phyloP scores from a whole-genome alignment of 2,113 vertebrate genomes.

The Hucho hucho region DNA sequence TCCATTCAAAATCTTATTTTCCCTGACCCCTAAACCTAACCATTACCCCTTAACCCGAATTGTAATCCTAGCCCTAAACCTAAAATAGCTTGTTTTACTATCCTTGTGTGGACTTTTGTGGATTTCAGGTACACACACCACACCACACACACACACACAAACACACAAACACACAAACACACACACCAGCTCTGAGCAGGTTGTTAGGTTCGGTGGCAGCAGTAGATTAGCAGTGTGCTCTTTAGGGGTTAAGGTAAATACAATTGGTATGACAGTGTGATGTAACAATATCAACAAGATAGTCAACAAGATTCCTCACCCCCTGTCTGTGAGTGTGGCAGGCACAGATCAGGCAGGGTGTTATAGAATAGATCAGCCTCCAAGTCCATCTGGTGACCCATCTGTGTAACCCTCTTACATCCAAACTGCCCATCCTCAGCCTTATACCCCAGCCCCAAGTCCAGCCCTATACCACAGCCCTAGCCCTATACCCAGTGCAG shows the following conservation, averaged over 20 bases:
- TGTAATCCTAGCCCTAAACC: no score
- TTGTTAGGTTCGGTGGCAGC: conserved; percentile 2
- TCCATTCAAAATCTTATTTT: no score
- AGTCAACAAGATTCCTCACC: not conserved
- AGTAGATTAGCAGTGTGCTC: conserved; percentile 38
- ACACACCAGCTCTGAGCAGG: not conserved
- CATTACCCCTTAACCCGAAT: no score
- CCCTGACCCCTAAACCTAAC: no score
- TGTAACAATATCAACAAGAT: conserved; percentile 1
- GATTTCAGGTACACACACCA: no score
- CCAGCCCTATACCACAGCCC: not conserved
- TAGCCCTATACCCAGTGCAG: not conserved
- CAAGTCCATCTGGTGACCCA: conserved; percentile 89
- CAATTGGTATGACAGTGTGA: conserved; percentile 10
- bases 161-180: conserved; percentile 2
- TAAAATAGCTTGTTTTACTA: no score
- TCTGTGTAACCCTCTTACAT: conserved; percentile 75
- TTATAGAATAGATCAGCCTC: conserved; percentile 72
- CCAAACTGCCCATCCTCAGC: conserved; percentile 28
- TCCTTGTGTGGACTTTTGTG: no score
- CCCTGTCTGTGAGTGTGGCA: conserved; percentile 50
- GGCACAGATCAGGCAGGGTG: conserved; percentile 53
- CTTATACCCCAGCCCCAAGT: not conserved
- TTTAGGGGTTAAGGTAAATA: conserved; percentile 31
- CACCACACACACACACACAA: no score